Percentiles rank a stretch among this genome's conserved stretches.
phyloP scores from a whole-genome alignment of 2,113 vertebrate species.

The Pterocles burchelli region DNA sequence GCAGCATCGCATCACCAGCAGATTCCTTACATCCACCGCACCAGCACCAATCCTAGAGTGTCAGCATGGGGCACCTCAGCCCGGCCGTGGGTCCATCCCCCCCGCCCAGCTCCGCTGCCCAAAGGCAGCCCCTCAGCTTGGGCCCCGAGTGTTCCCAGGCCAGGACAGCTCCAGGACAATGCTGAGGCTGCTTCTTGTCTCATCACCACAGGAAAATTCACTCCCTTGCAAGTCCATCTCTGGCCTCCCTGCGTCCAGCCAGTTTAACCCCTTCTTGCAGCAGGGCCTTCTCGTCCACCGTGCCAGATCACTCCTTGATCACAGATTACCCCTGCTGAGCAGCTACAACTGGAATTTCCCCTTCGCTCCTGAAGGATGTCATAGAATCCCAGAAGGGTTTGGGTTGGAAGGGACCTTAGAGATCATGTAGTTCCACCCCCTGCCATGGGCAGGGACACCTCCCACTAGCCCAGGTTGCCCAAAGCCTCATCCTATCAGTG shows the following conservation, averaged over 20 bases:
- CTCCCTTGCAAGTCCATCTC: neutral
- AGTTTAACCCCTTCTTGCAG: neutral
- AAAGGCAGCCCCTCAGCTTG: neutral
- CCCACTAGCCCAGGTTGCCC: no score
- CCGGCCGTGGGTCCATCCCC: neutral
- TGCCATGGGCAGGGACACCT: no score
- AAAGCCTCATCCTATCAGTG: neutral
- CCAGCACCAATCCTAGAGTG: accelerated
- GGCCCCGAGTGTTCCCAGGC: neutral
- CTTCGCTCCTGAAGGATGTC: neutral
- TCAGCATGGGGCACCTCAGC: neutral
- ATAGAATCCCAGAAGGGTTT: no score
- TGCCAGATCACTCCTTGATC: neutral
- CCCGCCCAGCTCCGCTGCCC: neutral
- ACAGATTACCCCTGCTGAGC: neutral
- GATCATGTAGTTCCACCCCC: no score
- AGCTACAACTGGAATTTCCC: neutral
- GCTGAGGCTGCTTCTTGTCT: no score
- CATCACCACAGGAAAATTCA: neutral
- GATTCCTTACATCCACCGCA: neutral
- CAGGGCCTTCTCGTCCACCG: neutral
- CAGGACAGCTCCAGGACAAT: neutral
- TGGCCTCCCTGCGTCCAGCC: neutral
- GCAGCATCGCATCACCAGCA: neutral
- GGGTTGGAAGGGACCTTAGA: no score